Conservation (phyloP, 2,888 invertebrate species). For the Dynastes grantii region DNA sequence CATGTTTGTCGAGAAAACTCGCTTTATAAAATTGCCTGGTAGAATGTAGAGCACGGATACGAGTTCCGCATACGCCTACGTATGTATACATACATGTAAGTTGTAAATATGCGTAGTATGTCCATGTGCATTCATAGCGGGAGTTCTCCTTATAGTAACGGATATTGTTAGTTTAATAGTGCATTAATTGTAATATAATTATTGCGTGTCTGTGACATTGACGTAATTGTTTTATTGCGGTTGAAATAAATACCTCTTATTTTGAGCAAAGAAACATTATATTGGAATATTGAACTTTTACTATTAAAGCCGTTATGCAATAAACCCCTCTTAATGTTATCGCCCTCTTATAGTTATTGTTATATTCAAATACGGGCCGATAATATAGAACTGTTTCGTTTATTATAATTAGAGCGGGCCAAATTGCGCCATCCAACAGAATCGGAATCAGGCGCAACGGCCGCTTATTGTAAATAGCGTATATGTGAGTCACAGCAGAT, state of each 20-base stretch:
- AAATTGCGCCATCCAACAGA: no score
- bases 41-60: constrained; percentile 12
- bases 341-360: no score
- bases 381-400: no score
- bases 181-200: constrained; percentile 10
- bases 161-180: background rate
- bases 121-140: background rate
- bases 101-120: constrained; percentile 9
- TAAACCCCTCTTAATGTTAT: no score
- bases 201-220: constrained; percentile 1
- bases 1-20: constrained; percentile 22
- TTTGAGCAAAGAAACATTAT: no score
- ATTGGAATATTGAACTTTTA: no score
- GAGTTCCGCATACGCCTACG: constrained; percentile 37
- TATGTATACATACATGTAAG: background rate
- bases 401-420: no score
- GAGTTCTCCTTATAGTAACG: background rate
- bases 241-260: background rate
- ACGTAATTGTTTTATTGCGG: constrained; percentile 6
- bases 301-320: no score
- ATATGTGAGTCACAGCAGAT: no score
- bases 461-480: no score
- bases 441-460: no score
- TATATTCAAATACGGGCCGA: no score
- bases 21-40: constrained; percentile 14